Evolutionary conservation across 2,888 invertebrate genomes (phyloP), one percentile per base, ranked within the genome.

Genomic region (Platycnemis pennipes): DNA sequence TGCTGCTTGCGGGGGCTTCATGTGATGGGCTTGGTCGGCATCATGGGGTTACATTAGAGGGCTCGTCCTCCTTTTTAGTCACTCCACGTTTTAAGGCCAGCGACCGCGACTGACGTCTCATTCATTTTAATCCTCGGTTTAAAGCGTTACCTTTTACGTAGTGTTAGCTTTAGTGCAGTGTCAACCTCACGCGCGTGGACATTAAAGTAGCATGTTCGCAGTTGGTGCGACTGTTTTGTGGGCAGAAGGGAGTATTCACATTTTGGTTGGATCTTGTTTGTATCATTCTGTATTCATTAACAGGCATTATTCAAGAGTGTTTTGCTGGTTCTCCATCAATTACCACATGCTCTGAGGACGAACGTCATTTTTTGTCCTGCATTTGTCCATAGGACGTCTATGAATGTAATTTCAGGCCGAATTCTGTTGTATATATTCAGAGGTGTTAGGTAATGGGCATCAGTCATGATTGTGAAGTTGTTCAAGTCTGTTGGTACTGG

Each of bases 1-100:
- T 26, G 69, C 31, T 37, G 5, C 42, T 22, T 26, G 63, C 26
- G 26, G 37, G 91, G 26, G 22, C 91, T n/a, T 88, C 63, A 91
- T 63, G 91, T 63, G 69, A 8, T 19, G 63, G 63, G n/a, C 13
- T 37, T n/a, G 37, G 91, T 91, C 91, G 63, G 13, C 53, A 69
- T 91, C 69, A 44, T 42, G 63, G 63, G 53, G 16, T 42, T 89
- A 22, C 56, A 37, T 91, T 44, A 26, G 26, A 42, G 63, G 1
- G 16, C 37, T 31, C 31, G 53, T 88, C 45, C 53, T 37, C 49
- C 26, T 49, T 89, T 88, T 49, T 37, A 53, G 22, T 53, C 37
- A 19, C 37, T 37, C 42, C 88, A 19, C 53, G 88, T 89, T 89
- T 53, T 89, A 37, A 42, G 31, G 77, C 2, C 77, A 31, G 37